Evolutionary conservation across 2,113 vertebrate genomes (phyloP), one percentile per base, ranked within the genome.

Genomic region (Prunella fulvescens): DNA sequence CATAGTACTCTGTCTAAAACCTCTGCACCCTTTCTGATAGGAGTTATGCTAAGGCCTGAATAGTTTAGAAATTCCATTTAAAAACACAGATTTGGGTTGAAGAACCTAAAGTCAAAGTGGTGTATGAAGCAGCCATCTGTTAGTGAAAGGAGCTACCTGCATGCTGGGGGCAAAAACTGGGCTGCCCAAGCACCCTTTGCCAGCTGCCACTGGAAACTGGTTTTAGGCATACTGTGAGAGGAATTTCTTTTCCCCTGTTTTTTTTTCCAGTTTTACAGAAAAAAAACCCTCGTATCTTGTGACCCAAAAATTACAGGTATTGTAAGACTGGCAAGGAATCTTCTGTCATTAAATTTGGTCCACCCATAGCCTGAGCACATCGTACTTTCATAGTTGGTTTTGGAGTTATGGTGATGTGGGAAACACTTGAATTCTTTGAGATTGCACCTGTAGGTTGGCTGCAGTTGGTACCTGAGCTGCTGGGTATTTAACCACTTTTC

Each of bases 281-380:
- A 44, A 79, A 76, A 29, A 0, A n/a, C n/a, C 6, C 5, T 7
- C 1, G 0, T 64, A 25, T 8, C 1, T 35, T 53, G 5, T 57
- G 33, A 57, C 54, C 61, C 19, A 42, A 77, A 85, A 88, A 37
- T 31, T 35, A 35, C 42, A 73, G n/a, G 35, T 73, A 54, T 26
- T 47, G 6, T 50, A 54, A 89, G 81, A 85, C 25, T 67, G 47
- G 6, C 24, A 56, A 74, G 44, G 37, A 92, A 33, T 9, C 3
- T n/a, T 42, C 4, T 37, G 35, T 48, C 8, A 2, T 57, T 76
- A 56, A 57, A 57, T 71, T 84, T 78, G 20, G 5, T 48, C 17
- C 13, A 7, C 44, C 16, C 47, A 3, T 47, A 56, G 28, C 39
- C 35, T 37, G 20, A 65, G 25, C 19, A 47, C 9, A 22, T 57